Percentiles rank a stretch among this genome's conserved stretches.
These are phyloP conservation scores for Clusia tigrina DNA, from an alignment of 2,888 invertebrate genomes.

Conservation along the genomic window DNA sequence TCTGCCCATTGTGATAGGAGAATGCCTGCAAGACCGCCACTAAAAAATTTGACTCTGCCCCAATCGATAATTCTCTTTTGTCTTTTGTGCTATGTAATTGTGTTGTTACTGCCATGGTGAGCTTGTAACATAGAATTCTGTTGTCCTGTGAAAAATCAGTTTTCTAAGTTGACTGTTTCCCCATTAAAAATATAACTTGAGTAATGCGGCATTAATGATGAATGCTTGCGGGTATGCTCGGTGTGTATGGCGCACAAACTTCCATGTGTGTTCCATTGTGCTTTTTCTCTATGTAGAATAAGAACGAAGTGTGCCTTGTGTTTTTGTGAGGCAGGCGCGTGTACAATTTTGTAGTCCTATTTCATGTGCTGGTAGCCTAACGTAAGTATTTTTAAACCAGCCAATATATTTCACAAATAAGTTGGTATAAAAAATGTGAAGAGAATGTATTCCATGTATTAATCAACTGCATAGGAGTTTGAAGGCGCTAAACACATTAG, in stretches of 20 bases:
- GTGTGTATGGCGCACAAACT: too few relatives aligned
- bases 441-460: too few relatives aligned
- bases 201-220: conserved; percentile 12
- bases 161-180: conserved; percentile 41
- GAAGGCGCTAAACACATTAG: too few relatives aligned
- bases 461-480: too few relatives aligned
- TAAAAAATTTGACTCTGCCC: background rate
- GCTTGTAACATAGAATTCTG: conserved; percentile 26
- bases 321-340: background rate
- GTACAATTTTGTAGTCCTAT: conserved; percentile 15
- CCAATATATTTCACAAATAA: conserved; percentile 47
- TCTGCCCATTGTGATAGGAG: background rate
- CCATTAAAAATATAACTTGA: conserved; percentile 13
- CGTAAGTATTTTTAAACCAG: conserved; percentile 55
- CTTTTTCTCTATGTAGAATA: too few relatives aligned
- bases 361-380: conserved; percentile 53
- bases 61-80: background rate
- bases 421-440: too few relatives aligned
- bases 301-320: background rate
- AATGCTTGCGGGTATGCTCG: conserved; percentile 1
- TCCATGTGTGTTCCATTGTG: too few relatives aligned
- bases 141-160: conserved; percentile 40
- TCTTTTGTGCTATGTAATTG: background rate
- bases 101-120: background rate
- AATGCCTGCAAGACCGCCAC: background rate